These are phyloP conservation scores for Carcina quercana DNA, from an alignment of 2,888 invertebrate species.

Conservation along the genomic window DNA sequence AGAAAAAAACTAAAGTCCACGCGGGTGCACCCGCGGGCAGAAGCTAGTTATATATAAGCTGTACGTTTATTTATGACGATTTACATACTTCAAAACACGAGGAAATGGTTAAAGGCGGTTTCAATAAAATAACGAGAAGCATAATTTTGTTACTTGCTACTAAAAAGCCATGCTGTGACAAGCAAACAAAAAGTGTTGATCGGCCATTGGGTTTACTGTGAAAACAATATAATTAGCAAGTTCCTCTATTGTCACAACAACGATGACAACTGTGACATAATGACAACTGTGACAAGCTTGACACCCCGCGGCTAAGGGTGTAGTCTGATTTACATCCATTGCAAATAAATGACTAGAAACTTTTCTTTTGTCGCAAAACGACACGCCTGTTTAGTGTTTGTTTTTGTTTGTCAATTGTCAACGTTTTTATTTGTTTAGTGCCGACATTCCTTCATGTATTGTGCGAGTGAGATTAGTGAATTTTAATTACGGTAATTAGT, in stretches of 20 bases:
- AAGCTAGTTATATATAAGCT: too few relatives aligned
- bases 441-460: not conserved
- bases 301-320: constrained; percentile 38
- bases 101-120: too few relatives aligned
- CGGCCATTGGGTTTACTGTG: too few relatives aligned
- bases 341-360: constrained; percentile 5
- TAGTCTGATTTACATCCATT: constrained; percentile 17
- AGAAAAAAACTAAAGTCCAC: too few relatives aligned
- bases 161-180: not conserved
- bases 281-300: constrained; percentile 17
- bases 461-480: not conserved
- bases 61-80: too few relatives aligned
- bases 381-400: not conserved
- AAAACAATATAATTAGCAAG: constrained; percentile 51
- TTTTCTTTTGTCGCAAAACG: too few relatives aligned
- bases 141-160: not conserved
- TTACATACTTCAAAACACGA: too few relatives aligned
- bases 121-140: too few relatives aligned
- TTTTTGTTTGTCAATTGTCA: not conserved
- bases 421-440: not conserved
- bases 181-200: too few relatives aligned
- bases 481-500: not conserved
- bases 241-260: constrained; percentile 46
- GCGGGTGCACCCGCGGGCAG: too few relatives aligned
- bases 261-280: constrained; percentile 28